phyloP scores from a whole-genome alignment of 2,113 vertebrate species.

The Nyctereutes procyonoides region DNA sequence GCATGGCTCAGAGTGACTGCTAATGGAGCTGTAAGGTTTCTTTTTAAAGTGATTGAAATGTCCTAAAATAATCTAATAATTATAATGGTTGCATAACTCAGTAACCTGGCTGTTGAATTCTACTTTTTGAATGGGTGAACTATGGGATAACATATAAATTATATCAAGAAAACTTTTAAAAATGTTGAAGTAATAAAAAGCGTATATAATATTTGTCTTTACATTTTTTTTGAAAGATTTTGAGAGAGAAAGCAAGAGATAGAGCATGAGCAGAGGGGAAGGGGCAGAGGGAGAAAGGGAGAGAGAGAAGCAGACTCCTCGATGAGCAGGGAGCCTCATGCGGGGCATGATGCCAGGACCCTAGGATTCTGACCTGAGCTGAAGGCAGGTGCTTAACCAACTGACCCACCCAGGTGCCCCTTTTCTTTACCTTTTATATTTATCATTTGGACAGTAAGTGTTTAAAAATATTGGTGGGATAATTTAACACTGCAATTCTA shows the following conservation, averaged over 20 bases:
- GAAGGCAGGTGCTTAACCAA: too few relatives aligned
- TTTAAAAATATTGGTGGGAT: not conserved
- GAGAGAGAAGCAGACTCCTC: too few relatives aligned
- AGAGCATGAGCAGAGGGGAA: too few relatives aligned
- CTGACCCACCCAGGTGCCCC: too few relatives aligned
- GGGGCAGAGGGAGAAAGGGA: too few relatives aligned
- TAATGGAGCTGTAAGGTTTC: not conserved
- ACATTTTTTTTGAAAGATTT: not conserved
- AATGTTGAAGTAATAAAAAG: constrained; percentile 35
- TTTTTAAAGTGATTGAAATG: not conserved
- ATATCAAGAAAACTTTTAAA: not conserved
- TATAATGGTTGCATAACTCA: not conserved
- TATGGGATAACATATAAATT: not conserved
- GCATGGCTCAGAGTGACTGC: not conserved
- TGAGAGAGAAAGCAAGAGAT: too few relatives aligned
- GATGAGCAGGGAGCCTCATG: too few relatives aligned
- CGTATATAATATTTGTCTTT: not conserved
- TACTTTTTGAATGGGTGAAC: not conserved
- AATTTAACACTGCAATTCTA: not conserved
- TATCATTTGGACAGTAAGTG: constrained; percentile 14
- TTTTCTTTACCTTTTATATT: not conserved
- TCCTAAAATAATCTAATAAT: constrained; percentile 22
- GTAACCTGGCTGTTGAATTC: not conserved
- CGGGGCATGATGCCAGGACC: too few relatives aligned
- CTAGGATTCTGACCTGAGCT: too few relatives aligned